phyloP scores from a whole-genome alignment of 2,113 vertebrate genomes.

The Pomatorhinus ruficollis region DNA sequence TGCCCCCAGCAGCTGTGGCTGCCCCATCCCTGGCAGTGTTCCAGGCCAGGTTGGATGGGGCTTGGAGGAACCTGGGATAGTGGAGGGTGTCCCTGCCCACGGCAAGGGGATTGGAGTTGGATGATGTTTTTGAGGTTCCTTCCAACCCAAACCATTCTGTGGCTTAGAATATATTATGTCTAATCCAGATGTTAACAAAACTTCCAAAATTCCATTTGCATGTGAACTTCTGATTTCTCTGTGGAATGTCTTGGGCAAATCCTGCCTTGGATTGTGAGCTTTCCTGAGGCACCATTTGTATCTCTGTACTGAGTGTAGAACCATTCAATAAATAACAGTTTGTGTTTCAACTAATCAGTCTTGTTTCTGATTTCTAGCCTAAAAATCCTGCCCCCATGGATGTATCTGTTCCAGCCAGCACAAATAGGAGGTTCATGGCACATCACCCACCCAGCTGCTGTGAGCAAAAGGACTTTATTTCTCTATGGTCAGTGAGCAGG shows the following conservation, averaged over 20 bases:
- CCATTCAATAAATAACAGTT: slow-evolving; percentile 38
- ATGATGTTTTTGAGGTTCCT: neutral
- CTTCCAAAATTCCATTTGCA: neutral
- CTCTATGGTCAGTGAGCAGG: neutral
- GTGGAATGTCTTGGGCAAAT: neutral
- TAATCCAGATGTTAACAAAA: neutral
- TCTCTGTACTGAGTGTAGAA: neutral
- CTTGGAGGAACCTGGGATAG: accelerated
- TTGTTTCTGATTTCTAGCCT: slow-evolving; percentile 51
- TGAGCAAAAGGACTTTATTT: neutral
- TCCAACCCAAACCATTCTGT: neutral
- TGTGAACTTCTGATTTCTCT: neutral
- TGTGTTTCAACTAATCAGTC: neutral
- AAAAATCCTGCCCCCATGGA: neutral
- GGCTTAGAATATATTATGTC: neutral
- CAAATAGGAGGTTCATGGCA: neutral
- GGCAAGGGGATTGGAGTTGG: neutral
- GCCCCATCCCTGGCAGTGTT: accelerated
- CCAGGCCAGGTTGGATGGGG: accelerated
- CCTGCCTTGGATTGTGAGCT: neutral
- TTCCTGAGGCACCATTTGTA: neutral
- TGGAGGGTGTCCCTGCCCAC: neutral
- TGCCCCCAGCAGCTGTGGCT: neutral
- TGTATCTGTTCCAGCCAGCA: neutral
- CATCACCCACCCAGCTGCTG: neutral